These are phyloP conservation scores for Teleogryllus oceanicus DNA, from an alignment of 2,888 invertebrate species.

Conservation along the genomic window DNA sequence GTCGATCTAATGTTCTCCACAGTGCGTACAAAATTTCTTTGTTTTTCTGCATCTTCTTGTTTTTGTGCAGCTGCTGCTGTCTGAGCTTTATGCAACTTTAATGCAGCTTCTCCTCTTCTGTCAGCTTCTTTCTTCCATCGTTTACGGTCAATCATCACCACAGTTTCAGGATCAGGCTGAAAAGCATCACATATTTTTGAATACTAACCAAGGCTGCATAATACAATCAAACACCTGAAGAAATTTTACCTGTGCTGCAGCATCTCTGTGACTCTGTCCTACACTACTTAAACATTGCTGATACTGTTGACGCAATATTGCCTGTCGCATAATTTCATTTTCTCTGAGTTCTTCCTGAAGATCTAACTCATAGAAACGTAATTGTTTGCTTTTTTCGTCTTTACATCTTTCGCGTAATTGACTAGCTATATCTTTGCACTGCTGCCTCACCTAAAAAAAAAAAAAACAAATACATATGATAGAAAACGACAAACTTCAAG, in stretches of 20 bases:
- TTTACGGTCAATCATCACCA: neutral
- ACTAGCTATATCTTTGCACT: constrained; percentile 59
- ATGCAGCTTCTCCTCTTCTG: neutral
- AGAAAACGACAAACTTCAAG: neutral
- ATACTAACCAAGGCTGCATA: neutral
- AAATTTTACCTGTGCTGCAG: neutral
- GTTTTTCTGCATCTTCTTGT: neutral
- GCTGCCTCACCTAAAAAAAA: constrained; percentile 56
- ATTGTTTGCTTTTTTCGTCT: constrained; percentile 52
- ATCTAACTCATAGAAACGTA: constrained; percentile 37
- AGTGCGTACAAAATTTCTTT: neutral
- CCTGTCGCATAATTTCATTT: neutral
- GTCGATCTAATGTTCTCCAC: neutral
- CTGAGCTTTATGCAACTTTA: neutral
- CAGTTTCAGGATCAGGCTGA: neutral
- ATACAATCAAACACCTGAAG: neutral
- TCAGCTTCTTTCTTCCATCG: neutral
- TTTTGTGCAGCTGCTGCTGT: neutral
- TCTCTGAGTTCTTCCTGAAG: neutral
- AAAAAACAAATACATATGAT: constrained; percentile 22
- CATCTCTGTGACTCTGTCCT: neutral
- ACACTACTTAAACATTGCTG: neutral
- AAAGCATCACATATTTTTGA: neutral
- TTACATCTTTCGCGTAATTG: constrained; percentile 54
- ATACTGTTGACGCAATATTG: neutral